phyloP scores from a whole-genome alignment of 2,888 invertebrate genomes.

The Leuctra nigra region DNA sequence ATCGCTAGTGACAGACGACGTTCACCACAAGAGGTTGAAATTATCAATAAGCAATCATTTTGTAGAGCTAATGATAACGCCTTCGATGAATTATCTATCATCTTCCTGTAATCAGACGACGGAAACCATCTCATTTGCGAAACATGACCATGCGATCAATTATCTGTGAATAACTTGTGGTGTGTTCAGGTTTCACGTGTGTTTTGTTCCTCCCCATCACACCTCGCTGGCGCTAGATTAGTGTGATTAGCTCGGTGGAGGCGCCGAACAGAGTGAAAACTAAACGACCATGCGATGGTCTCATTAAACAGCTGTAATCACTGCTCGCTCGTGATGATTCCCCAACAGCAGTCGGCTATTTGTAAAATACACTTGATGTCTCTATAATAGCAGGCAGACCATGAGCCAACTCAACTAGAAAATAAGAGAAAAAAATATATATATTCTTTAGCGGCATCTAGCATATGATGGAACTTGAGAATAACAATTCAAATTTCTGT shows the following conservation, averaged over 20 bases:
- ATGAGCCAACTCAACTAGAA: background rate
- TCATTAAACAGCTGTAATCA: too few species aligned
- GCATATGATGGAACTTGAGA: background rate
- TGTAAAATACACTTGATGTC: background rate
- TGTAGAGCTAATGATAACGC: background rate
- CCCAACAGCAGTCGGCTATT: background rate
- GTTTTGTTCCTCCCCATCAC: too few species aligned
- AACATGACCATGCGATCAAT: too few species aligned
- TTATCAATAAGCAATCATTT: conserved; percentile 9
- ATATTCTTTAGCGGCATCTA: background rate
- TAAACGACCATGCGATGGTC: too few species aligned
- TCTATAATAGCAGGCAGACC: background rate
- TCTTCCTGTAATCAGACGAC: too few species aligned
- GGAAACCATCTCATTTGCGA: too few species aligned
- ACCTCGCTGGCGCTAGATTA: too few species aligned
- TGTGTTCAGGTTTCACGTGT: too few species aligned
- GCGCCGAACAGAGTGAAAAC: too few species aligned
- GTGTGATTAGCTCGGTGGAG: too few species aligned
- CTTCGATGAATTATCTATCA: conserved; percentile 1
- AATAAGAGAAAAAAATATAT: background rate
- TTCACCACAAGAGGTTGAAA: conserved; percentile 6
- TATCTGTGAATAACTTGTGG: too few species aligned
- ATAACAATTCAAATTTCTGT: background rate
- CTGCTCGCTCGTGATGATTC: too few species aligned
- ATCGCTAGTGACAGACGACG: conserved; percentile 6